Conservation (phyloP, 2,113 vertebrate genomes). For the Ornithorhynchus anatinus region DNA sequence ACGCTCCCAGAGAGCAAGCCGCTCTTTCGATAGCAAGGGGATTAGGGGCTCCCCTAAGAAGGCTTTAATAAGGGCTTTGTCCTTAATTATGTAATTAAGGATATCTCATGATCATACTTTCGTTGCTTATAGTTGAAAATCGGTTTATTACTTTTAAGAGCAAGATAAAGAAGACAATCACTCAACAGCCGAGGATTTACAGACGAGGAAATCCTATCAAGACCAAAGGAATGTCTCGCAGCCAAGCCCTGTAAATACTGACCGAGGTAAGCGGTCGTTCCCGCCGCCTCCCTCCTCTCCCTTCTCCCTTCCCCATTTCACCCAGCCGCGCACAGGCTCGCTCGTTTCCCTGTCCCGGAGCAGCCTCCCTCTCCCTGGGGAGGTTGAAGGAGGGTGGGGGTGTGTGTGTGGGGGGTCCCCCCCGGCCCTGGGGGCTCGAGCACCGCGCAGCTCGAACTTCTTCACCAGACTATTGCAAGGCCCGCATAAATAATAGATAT, state of each 20-base stretch:
- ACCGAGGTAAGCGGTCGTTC: conserved; percentile 75
- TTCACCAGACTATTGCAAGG: too few species aligned
- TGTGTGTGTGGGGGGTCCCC: too few species aligned
- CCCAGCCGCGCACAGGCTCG: too few species aligned
- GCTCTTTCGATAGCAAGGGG: conserved; percentile 45
- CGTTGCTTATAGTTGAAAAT: conserved; percentile 71
- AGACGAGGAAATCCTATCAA: conserved; percentile 83
- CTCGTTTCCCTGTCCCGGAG: too few species aligned
- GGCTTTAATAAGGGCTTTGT: conserved; percentile 68
- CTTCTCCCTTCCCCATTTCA: too few species aligned
- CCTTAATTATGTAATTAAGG: conserved; percentile 68
- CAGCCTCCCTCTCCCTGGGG: not conserved
- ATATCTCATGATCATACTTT: conserved; percentile 64
- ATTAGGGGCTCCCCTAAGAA: conserved; percentile 49
- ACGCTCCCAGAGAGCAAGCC: conserved; percentile 45
- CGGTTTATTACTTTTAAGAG: conserved; percentile 80
- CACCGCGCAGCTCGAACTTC: too few species aligned
- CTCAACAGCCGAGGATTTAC: conserved; percentile 86
- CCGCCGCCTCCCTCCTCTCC: not conserved
- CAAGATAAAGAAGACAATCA: conserved; percentile 80
- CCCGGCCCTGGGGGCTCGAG: too few species aligned
- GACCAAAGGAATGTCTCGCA: conserved; percentile 81
- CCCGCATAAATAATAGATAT: conserved; percentile 9
- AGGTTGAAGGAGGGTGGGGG: not conserved
- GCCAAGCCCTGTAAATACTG: conserved; percentile 80